Evolutionary conservation across 2,888 invertebrate genomes (phyloP).

Genomic region (Lasioglossum figueresi): DNA sequence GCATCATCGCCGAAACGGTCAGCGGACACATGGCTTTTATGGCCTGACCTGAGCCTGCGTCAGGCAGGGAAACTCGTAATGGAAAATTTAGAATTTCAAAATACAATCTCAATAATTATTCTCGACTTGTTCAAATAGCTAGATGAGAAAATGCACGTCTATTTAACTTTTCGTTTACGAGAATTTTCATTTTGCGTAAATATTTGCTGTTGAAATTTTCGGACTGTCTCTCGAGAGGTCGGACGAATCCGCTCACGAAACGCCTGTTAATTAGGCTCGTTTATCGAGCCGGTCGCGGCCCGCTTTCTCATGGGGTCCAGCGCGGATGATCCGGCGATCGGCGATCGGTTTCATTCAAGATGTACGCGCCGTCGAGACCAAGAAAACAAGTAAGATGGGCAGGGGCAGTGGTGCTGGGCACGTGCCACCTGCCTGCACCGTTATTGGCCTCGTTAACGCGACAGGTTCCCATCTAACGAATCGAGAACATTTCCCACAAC

Average conservation of each 20-base stretch:
- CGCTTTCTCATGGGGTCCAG: conserved; percentile 22
- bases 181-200: neutral
- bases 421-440: conserved; percentile 78
- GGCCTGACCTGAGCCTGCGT: too few relatives aligned
- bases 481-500: conserved; percentile 66
- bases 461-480: conserved; percentile 71
- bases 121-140: neutral
- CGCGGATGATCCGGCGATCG: neutral
- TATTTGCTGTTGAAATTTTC: neutral
- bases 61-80: too few relatives aligned
- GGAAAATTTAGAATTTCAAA: too few relatives aligned
- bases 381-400: conserved; percentile 62
- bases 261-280: conserved; percentile 42
- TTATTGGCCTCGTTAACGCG: conserved; percentile 78
- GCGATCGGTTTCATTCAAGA: conserved; percentile 51
- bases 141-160: too few relatives aligned
- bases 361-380: conserved; percentile 30
- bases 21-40: too few relatives aligned
- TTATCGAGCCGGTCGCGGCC: conserved; percentile 14
- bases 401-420: conserved; percentile 48
- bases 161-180: too few relatives aligned
- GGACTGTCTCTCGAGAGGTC: neutral
- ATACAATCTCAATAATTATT: too few relatives aligned
- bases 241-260: neutral
- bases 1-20: too few relatives aligned